Evolutionary conservation across 1,140 invertebrate genomes (phyloP), one percentile per base, ranked within the genome.

Genomic region (Agrypnia vestita): DNA sequence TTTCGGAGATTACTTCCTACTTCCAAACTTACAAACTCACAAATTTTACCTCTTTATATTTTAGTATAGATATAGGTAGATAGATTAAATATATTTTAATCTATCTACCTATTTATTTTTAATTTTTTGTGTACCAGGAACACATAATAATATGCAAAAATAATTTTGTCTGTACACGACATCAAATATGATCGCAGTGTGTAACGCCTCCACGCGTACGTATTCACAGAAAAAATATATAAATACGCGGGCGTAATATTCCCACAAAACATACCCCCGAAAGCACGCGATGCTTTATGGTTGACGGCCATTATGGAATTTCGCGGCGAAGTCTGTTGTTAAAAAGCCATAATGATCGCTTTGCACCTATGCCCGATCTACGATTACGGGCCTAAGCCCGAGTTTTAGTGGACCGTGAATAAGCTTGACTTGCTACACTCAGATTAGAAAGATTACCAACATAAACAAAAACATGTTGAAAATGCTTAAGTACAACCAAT

Each of bases 221-320:
- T 8, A 51, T 15, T 1, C 49, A 13, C 49, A 51, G n/a, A 51
- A 12, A 51, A 35, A 51, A 51, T 13, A 51, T 51, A 51, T 51
- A 51, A 51, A 51, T 51, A 51, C 49, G 11, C 11, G 49, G 11
- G 25, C 3, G 1, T 51, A 51, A 3, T 51, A 51, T 51, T 51
- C 8, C 49, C 49, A 51, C 49, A 51, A 51, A 51, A 51, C 8
- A 12, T 13, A 12, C n/a, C 11, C 49, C 11, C 11, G n/a, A 51
- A 51, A 51, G n/a, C 49, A 51, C 49, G 49, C 49, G n/a, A 51
- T 12, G 49, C n/a, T 51, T 51, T 51, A 51, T 51, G 49, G 49
- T 51, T 51, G 49, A 51, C 49, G 49, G 8, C 49, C 49, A 9
- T 51, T 51, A 12, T 15, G 49, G 8, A 51, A 51, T 51, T 13